Evolutionary conservation across 2,888 invertebrate genomes (phyloP).

Genomic region (Andrena marginata): DNA sequence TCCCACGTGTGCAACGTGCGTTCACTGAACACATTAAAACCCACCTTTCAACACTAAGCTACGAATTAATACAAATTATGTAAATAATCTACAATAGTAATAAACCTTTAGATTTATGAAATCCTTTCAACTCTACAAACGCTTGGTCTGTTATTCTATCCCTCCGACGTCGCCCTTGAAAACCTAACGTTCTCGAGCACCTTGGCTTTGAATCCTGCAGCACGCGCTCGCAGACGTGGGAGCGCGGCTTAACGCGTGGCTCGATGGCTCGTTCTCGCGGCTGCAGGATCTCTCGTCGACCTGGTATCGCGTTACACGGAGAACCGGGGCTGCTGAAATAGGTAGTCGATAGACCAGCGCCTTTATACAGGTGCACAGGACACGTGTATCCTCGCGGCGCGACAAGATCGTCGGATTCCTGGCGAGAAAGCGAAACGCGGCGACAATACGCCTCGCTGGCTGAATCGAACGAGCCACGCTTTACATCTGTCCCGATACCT

Average conservation of each 20-base stretch:
- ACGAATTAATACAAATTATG: too few species aligned
- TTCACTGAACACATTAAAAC: too few species aligned
- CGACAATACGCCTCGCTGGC: conserved; percentile 43
- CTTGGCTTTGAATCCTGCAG: too few species aligned
- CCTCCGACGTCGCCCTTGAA: too few species aligned
- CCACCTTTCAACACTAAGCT: too few species aligned
- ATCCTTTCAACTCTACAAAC: too few species aligned
- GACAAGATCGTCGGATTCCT: conserved; percentile 62
- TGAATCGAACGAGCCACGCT: conserved; percentile 40
- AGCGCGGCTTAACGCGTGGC: not conserved
- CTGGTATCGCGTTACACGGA: conserved; percentile 29
- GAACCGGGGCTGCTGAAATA: conserved; percentile 24
- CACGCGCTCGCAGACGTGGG: not conserved
- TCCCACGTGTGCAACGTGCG: too few species aligned
- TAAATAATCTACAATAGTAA: too few species aligned
- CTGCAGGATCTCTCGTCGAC: not conserved
- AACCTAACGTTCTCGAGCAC: too few species aligned
- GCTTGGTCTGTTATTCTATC: too few species aligned
- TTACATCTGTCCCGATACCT: conserved; percentile 11
- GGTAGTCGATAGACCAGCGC: conserved; percentile 30
- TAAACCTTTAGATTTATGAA: too few species aligned
- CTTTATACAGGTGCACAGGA: conserved; percentile 52
- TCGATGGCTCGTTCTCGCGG: conserved; percentile 4
- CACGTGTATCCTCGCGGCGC: conserved; percentile 35
- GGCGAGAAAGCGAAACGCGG: conserved; percentile 63